These are phyloP conservation scores for Adineta ricciae DNA, from an alignment of 2,888 invertebrate species.

Conservation along the genomic window DNA sequence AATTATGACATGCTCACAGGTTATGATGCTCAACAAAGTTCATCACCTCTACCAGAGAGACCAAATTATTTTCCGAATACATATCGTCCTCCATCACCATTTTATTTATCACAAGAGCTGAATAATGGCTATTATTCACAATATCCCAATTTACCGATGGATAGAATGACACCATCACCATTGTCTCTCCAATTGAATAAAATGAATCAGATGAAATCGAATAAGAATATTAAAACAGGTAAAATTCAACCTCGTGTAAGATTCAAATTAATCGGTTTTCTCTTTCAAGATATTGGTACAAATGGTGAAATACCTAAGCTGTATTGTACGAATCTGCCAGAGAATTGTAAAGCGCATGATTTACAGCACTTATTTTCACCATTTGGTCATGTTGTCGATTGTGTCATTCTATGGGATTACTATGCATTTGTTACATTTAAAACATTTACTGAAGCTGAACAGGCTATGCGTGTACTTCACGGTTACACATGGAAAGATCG, in stretches of 20 bases:
- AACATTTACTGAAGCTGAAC: conserved; percentile 27
- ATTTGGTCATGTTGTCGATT: conserved; percentile 29
- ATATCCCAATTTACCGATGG: background rate
- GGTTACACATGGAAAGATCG: conserved; percentile 27
- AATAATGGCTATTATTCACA: background rate
- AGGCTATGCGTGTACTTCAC: conserved; percentile 25
- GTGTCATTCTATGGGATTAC: conserved; percentile 33
- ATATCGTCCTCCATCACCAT: background rate
- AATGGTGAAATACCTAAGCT: conserved; percentile 25
- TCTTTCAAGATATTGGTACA: background rate
- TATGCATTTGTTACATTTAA: conserved; percentile 30
- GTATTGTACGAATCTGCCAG: conserved; percentile 29
- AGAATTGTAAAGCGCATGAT: conserved; percentile 27
- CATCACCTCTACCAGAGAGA: background rate
- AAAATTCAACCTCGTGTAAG: background rate
- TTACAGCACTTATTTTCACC: conserved; percentile 23
- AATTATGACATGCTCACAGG: background rate
- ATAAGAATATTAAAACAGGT: background rate
- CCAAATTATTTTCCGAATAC: background rate
- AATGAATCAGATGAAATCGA: background rate
- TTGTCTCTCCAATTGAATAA: background rate
- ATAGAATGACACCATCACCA: background rate
- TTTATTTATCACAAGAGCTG: background rate
- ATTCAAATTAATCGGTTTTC: background rate
- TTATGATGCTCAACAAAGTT: background rate